These are phyloP conservation scores for Serripes groenlandicus DNA, from an alignment of 2,888 invertebrate species.

Conservation along the genomic window DNA sequence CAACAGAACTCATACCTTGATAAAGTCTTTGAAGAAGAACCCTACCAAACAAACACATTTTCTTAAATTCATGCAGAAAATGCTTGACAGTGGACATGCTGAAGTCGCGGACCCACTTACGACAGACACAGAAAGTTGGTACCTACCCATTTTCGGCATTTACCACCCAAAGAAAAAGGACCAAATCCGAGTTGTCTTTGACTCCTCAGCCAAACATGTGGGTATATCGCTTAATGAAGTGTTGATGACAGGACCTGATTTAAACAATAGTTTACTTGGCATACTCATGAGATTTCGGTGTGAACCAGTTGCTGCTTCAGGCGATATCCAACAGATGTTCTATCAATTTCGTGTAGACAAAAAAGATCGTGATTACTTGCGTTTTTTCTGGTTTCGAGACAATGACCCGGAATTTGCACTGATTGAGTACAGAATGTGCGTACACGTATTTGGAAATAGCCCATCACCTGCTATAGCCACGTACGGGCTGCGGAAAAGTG, in stretches of 20 bases:
- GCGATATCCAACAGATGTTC: no score
- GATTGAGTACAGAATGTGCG: constrained; percentile 53
- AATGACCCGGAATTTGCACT: constrained; percentile 37
- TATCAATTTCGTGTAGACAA: no score
- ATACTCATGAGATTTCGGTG: constrained; percentile 55
- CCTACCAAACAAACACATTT: constrained; percentile 45
- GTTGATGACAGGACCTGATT: constrained; percentile 55
- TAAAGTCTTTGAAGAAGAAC: constrained; percentile 38
- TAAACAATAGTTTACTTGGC: constrained; percentile 59
- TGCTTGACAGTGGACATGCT: constrained; percentile 54
- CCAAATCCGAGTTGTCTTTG: constrained; percentile 60
- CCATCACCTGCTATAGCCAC: no score
- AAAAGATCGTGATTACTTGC: no score
- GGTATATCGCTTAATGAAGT: constrained; percentile 55
- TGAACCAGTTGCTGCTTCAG: no score
- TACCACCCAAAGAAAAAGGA: constrained; percentile 54
- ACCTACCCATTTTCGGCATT: constrained; percentile 62
- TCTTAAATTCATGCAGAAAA: constrained; percentile 55
- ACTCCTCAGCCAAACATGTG: constrained; percentile 51
- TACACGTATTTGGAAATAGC: constrained; percentile 63
- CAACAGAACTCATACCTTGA: constrained; percentile 37
- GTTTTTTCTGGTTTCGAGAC: constrained; percentile 60
- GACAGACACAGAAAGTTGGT: constrained; percentile 60
- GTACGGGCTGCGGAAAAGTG: constrained; percentile 12
- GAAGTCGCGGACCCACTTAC: constrained; percentile 52